Percentiles rank a stretch among this genome's conserved stretches.
phyloP scores from a whole-genome alignment of 2,113 vertebrate species.

The Charadrius vociferus region DNA sequence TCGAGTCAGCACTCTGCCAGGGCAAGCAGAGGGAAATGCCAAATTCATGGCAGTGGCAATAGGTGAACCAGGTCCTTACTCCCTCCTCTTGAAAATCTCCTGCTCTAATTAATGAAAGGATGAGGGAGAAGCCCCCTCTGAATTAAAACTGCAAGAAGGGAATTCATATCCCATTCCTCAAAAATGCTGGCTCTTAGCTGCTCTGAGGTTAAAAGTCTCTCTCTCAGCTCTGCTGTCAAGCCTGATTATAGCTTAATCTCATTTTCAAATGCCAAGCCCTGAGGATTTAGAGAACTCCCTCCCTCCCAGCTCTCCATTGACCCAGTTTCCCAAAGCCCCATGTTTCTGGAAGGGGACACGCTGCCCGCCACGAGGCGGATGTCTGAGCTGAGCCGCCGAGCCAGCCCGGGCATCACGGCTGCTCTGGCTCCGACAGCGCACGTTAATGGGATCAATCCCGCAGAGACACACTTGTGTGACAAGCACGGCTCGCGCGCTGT shows the following conservation, averaged over 20 bases:
- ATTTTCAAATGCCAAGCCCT: constrained; percentile 32
- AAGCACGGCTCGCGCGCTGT: fast-evolving
- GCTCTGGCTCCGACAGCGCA: fast-evolving
- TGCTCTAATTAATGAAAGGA: neutral
- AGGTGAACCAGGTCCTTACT: neutral
- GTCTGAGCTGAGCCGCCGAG: neutral
- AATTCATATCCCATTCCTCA: neutral
- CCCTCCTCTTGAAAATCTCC: neutral
- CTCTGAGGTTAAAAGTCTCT: neutral
- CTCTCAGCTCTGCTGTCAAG: constrained; percentile 9
- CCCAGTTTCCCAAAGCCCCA: constrained; percentile 24
- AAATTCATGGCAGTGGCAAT: neutral
- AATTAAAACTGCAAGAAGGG: neutral
- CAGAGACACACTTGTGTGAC: neutral
- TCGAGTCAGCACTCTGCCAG: neutral
- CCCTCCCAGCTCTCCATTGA: constrained; percentile 15
- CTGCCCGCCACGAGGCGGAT: neutral
- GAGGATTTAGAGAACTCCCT: neutral
- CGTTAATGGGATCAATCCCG: fast-evolving
- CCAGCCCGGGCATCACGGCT: neutral
- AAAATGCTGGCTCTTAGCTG: neutral
- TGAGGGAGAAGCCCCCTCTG: neutral
- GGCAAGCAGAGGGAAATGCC: neutral
- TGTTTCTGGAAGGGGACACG: neutral
- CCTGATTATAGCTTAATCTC: constrained; percentile 39